Evolutionary conservation across 2,113 vertebrate genomes (phyloP).

Genomic region (Leucosticte australis): DNA sequence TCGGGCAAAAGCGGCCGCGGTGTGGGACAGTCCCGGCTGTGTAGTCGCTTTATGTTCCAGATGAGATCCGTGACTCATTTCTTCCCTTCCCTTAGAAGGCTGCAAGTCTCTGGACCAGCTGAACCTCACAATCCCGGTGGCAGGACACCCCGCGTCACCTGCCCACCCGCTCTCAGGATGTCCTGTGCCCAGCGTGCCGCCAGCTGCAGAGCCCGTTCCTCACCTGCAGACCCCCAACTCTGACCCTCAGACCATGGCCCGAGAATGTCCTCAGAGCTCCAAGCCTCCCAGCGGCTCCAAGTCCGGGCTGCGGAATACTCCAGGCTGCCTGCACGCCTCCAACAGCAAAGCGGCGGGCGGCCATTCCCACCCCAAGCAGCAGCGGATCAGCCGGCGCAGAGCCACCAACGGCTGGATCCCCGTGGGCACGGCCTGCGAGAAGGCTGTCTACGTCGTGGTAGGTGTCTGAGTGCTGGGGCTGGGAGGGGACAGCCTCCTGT

Average conservation of each 20-base stretch:
- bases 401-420: conserved; percentile 95
- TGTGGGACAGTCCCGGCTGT: not conserved
- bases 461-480: not conserved
- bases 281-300: conserved; percentile 92
- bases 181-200: conserved; percentile 91
- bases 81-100: conserved; percentile 64
- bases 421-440: conserved; percentile 88
- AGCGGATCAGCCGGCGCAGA: conserved; percentile 82
- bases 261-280: conserved; percentile 91
- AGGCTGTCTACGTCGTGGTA: conserved; percentile 95
- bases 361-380: conserved; percentile 83
- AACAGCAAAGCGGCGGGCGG: conserved; percentile 80
- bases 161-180: conserved; percentile 91
- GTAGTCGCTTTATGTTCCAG: not conserved
- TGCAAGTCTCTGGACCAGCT: conserved; percentile 87
- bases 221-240: conserved; percentile 89
- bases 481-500: rapidly evolving
- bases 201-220: conserved; percentile 90
- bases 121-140: conserved; percentile 86
- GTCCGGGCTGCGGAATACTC: conserved; percentile 80
- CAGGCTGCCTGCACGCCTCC: conserved; percentile 80
- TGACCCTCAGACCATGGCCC: conserved; percentile 86
- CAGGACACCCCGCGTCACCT: conserved; percentile 82
- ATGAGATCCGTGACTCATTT: not conserved
- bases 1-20: rapidly evolving